Evolutionary conservation across 2,888 invertebrate genomes (phyloP), one percentile per base, ranked within the genome.

Genomic region (Brassicogethes aeneus): DNA sequence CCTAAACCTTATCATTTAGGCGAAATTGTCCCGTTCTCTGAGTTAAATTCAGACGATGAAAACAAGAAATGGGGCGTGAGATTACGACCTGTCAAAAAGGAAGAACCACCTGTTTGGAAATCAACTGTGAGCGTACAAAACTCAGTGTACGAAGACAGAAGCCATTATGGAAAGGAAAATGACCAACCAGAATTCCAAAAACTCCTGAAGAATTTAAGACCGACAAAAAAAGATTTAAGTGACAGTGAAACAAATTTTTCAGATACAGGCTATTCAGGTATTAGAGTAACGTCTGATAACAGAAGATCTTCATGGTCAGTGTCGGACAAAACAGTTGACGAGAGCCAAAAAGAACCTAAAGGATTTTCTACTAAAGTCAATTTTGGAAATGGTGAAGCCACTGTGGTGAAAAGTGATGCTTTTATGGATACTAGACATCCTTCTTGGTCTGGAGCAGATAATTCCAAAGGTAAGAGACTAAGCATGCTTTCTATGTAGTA

Each of bases 1-100:
- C 83, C 83, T 56, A 81, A 77, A 64, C 82, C 83, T 53, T 84
- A 83, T 69, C 79, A 82, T 60, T 70, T 84, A 55, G 83, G 82
- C 38, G 81, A 80, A 61, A 73, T 76, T 57, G 72, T 69, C 43
- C 66, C 71, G 64, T 53, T 56, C 17, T 33, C 36, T 2, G 48
- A 51, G 12, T 44, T 45, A 3, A 51, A 52, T 30, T 51, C 49
- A 14, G 54, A 55, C 16, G 54, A 53, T 10, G 55, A 59, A n/a
- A 55, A 53, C 36, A 51, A 52, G 32, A 59, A 72, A 17, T 77
- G 76, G 76, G 74, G 74, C 12, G 66, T 74, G 3, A 69, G 70
- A 31, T 53, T 75, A 39, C 67, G 69, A 36, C 69, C 72, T 1
- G 62, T 71, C 7, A 54, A 57, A 23, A 60, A 58, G 46, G 52